Conservation (phyloP, 2,113 vertebrate species). For the Phalacrocorax aristotelis region DNA sequence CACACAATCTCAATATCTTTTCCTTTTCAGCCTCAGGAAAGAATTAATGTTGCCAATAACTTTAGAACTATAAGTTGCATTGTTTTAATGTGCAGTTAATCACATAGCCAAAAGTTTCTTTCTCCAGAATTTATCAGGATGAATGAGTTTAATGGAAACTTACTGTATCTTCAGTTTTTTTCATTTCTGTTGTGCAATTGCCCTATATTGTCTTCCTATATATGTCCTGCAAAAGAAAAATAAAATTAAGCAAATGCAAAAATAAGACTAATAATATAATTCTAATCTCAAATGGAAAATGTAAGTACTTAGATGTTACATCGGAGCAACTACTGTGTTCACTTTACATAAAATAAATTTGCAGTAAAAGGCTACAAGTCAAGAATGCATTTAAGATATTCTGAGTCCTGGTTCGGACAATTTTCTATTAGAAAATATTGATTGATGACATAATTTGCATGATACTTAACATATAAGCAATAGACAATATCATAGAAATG, state of each 20-base stretch:
- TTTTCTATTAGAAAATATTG: neutral
- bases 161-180: neutral
- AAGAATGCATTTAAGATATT: neutral
- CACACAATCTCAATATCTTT: neutral
- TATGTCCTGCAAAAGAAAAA: neutral
- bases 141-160: neutral
- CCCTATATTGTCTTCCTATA: neutral
- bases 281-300: neutral
- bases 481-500: neutral
- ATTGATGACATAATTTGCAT: neutral
- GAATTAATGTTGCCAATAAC: neutral
- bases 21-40: neutral
- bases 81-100: neutral
- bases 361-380: neutral
- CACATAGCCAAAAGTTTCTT: neutral
- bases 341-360: neutral
- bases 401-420: neutral
- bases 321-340: neutral
- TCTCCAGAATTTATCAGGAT: neutral
- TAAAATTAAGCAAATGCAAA: neutral
- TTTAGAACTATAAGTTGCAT: neutral
- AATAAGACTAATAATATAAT: neutral
- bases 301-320: neutral
- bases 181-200: neutral
- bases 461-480: neutral